Conservation (phyloP, 2,113 vertebrate species). For the Triplophysa dalaica region DNA sequence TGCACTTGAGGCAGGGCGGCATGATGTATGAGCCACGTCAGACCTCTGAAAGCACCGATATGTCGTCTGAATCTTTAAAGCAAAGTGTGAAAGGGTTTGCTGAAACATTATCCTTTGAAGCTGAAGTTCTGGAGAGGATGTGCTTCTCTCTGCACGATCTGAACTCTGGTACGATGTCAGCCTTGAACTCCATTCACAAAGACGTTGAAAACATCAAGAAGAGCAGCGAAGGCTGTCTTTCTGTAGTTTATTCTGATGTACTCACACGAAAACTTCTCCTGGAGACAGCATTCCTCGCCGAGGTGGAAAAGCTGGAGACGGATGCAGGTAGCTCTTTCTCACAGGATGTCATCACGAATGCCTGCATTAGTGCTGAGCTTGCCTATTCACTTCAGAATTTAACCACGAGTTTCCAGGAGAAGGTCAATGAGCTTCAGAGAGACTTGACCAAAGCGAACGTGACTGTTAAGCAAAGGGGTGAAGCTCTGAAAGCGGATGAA, state of each 20-base stretch:
- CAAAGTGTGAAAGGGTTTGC: constrained; percentile 78
- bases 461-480: constrained; percentile 82
- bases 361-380: constrained; percentile 84
- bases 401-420: constrained; percentile 79
- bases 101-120: constrained; percentile 85
- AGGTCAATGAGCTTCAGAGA: constrained; percentile 80
- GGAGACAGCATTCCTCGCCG: constrained; percentile 85
- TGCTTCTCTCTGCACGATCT: constrained; percentile 82
- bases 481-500: constrained; percentile 74
- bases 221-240: constrained; percentile 67
- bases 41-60: constrained; percentile 22
- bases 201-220: constrained; percentile 68
- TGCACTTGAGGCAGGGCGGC: constrained; percentile 70
- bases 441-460: constrained; percentile 79
- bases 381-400: constrained; percentile 81
- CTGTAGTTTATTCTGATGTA: constrained; percentile 74
- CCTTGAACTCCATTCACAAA: constrained; percentile 78
- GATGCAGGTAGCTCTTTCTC: constrained; percentile 30
- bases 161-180: constrained; percentile 75
- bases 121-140: constrained; percentile 84
- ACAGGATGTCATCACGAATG: constrained; percentile 61
- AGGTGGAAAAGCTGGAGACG: constrained; percentile 75
- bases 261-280: constrained; percentile 86
- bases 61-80: constrained; percentile 57
- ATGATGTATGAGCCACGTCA: constrained; percentile 52